Base-by-base conservation (phyloP, 2,888 invertebrate genomes). In the Arge pagana region DNA sequence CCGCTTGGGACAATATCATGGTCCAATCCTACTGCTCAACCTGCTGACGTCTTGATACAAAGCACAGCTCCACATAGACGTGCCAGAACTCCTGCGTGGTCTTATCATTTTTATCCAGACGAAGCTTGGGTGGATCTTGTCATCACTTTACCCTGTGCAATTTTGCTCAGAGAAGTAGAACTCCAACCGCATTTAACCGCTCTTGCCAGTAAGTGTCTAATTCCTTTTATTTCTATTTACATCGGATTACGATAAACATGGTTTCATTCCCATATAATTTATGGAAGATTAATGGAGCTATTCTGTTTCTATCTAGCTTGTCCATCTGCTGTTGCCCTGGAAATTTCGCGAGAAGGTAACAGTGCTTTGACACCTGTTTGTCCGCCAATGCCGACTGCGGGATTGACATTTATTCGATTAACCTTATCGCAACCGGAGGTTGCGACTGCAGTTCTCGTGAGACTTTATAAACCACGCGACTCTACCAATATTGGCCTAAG, bases 71-170 rank as follows among this genome's bases (percentile, higher is more conserved):
- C 93, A 3, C 90, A 91, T 68, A 82, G 93, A 33, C 81, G 96
- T 31, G 90, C 93, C 16, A 83, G 95, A 53, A 90, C 92, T 1
- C 90, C 96, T 3, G 89, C 94, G n/a, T 96, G 96, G 96, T 90
- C 91, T 23, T 95, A 96, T 79, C 93, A 96, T 80, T 96, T 94
- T 80, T 94, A 93, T 79, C 91, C 92, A 23, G 86, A 87, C 63
- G 93, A 95, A 78, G 88, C 89, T 30, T 92, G 90, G 79, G 88
- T 96, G 0, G 94, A 96, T 74, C 82, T 96, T 36, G 89, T 89
- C 4, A 83, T 96, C 45, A 85, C 88, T 16, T 79, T 96, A 64
- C 96, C 96, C 0, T 93, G 93, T 72, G 93, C 95, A 11, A 86
- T 94, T 66, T 80, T 93, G 60, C 79, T 96, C 50, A 87, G 90